phyloP scores from a whole-genome alignment of 2,113 vertebrate species.

The Poecile atricapillus region DNA sequence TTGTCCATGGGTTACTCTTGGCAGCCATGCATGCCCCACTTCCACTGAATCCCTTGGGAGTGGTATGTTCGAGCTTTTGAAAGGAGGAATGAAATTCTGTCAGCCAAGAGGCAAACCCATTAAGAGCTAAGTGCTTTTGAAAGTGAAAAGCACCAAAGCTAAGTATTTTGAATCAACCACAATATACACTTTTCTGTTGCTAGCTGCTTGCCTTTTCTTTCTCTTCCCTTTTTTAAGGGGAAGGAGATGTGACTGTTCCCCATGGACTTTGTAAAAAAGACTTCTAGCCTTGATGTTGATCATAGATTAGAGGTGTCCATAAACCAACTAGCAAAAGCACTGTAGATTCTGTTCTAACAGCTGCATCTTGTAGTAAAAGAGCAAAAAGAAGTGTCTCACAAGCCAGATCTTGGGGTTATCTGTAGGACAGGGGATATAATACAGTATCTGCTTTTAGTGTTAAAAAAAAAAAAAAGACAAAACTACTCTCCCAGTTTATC shows the following conservation, averaged over 20 bases:
- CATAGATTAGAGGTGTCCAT: neutral
- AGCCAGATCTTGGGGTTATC: neutral
- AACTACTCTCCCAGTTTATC: neutral
- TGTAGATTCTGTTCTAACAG: neutral
- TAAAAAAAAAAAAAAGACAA: neutral
- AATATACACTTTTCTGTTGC: neutral
- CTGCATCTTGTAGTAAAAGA: neutral
- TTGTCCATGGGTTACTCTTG: neutral
- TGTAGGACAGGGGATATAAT: neutral
- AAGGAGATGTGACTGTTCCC: neutral
- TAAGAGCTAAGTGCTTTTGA: neutral
- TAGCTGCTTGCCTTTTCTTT: neutral
- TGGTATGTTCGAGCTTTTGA: neutral
- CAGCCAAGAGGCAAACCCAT: neutral
- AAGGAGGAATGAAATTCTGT: conserved; percentile 7
- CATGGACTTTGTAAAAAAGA: neutral
- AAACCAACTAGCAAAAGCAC: neutral
- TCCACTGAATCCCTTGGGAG: neutral
- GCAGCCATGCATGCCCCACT: neutral
- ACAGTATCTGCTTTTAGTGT: neutral
- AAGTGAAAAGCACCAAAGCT: neutral
- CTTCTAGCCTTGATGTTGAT: neutral
- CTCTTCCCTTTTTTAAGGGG: conserved; percentile 6
- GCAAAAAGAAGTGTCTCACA: neutral
- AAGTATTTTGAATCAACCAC: neutral